Conservation (phyloP, 2,797 vertebrate genomes). For the Liparis tanakae region DNA sequence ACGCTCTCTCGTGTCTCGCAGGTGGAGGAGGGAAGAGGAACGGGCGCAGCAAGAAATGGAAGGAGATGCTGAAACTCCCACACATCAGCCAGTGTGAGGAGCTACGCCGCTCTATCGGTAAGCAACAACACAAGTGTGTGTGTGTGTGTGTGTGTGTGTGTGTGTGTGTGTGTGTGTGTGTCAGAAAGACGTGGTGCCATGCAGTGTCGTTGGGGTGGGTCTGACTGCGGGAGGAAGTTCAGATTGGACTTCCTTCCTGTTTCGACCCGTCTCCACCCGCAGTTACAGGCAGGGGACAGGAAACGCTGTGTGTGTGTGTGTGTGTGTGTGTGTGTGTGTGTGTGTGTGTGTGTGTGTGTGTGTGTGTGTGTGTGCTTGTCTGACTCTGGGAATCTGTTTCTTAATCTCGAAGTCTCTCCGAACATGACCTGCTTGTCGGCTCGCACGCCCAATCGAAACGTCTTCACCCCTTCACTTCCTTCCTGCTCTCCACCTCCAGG, state of each 20-base stretch:
- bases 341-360: background rate
- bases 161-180: constrained; percentile 7
- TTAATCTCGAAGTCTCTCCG: constrained; percentile 27
- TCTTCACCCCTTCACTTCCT: constrained; percentile 24
- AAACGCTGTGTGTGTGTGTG: constrained; percentile 56
- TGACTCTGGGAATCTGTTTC: constrained; percentile 46
- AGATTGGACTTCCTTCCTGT: constrained; percentile 83
- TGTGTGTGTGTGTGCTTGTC: constrained; percentile 21
- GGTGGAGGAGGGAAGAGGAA: constrained; percentile 88
- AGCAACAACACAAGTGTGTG: constrained; percentile 26
- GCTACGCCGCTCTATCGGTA: constrained; percentile 87
- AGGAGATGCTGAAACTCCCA: constrained; percentile 91
- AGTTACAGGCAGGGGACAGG: constrained; percentile 75
- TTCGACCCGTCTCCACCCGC: constrained; percentile 76
- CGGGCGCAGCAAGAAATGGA: constrained; percentile 95
- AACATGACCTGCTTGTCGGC: constrained; percentile 7
- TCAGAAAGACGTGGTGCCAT: constrained; percentile 58
- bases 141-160: constrained; percentile 8
- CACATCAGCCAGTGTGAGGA: constrained; percentile 88
- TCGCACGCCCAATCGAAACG: constrained; percentile 28
- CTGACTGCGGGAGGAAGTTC: constrained; percentile 75
- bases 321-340: constrained; percentile 30
- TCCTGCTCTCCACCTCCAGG: constrained; percentile 35
- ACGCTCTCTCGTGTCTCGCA: constrained; percentile 63
- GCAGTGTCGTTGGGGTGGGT: constrained; percentile 72